phyloP scores from a whole-genome alignment of 2,113 vertebrate genomes.

The Solenodon paradoxus region DNA sequence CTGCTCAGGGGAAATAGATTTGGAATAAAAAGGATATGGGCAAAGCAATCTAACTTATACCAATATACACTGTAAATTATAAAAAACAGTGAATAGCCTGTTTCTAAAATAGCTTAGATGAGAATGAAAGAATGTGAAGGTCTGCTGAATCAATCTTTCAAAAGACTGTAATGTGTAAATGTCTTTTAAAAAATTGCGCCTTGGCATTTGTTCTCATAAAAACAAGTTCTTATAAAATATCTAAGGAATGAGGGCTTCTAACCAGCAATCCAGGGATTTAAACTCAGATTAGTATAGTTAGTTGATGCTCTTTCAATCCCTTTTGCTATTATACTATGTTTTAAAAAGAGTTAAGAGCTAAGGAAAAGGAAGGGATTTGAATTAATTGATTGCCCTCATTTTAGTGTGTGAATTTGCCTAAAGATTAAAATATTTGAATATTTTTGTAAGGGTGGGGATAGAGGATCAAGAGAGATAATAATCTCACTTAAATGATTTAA shows the following conservation, averaged over 20 bases:
- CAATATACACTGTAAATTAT: conserved; percentile 21
- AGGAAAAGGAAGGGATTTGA: neutral
- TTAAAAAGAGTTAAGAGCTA: neutral
- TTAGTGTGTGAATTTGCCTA: neutral
- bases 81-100: conserved; percentile 16
- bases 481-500: conserved; percentile 32
- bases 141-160: conserved; percentile 51
- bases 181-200: conserved; percentile 53
- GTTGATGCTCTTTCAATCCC: neutral
- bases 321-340: neutral
- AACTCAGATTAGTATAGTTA: neutral
- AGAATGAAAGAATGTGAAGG: conserved; percentile 49
- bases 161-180: neutral
- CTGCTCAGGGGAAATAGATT: conserved; percentile 50
- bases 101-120: conserved; percentile 59
- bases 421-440: neutral
- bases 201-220: neutral
- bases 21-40: conserved; percentile 58
- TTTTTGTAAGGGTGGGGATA: neutral
- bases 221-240: conserved; percentile 21
- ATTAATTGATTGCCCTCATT: neutral
- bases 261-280: neutral
- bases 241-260: neutral
- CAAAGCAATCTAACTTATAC: conserved; percentile 10
- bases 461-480: neutral